Evolutionary conservation across 1,140 invertebrate genomes (phyloP).

Genomic region (Leptestheria dahalacensis): DNA sequence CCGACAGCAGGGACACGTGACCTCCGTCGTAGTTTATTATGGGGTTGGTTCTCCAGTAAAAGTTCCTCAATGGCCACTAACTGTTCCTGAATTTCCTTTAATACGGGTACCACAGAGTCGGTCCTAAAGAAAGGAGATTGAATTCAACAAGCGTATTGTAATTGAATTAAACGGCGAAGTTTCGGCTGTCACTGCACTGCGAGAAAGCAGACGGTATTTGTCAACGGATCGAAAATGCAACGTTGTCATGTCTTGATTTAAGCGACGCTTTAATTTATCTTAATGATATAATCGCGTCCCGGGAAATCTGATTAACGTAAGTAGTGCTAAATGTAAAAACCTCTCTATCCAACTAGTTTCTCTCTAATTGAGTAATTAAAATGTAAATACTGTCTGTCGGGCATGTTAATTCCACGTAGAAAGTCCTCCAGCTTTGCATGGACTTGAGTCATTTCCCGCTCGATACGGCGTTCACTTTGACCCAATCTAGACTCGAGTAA

Average conservation of each 20-base stretch:
- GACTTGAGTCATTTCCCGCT: slow-evolving; percentile 15
- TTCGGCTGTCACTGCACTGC: too few relatives aligned
- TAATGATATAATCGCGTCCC: too few relatives aligned
- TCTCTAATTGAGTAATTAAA: too few relatives aligned
- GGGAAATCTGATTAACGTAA: too few relatives aligned
- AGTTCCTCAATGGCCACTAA: not conserved
- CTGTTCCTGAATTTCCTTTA: slow-evolving; percentile 7
- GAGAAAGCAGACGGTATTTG: too few relatives aligned
- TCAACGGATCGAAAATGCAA: too few relatives aligned
- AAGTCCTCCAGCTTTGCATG: slow-evolving; percentile 14
- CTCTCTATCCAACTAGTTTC: too few relatives aligned
- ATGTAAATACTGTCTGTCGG: slow-evolving; percentile 11
- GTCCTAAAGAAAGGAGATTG: not conserved
- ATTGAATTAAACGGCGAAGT: too few relatives aligned
- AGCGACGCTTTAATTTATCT: too few relatives aligned
- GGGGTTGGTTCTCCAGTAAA: not conserved
- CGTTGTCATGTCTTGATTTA: too few relatives aligned
- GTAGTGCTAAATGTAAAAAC: too few relatives aligned
- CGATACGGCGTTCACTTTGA: slow-evolving; percentile 11
- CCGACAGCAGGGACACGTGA: not conserved
- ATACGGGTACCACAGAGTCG: not conserved
- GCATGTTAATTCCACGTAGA: slow-evolving; percentile 2
- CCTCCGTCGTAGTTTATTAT: not conserved
- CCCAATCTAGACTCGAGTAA: slow-evolving; percentile 5
- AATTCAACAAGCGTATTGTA: too few relatives aligned